Conservation (phyloP, 2,113 vertebrate genomes). For the Syngnathus typhle region DNA sequence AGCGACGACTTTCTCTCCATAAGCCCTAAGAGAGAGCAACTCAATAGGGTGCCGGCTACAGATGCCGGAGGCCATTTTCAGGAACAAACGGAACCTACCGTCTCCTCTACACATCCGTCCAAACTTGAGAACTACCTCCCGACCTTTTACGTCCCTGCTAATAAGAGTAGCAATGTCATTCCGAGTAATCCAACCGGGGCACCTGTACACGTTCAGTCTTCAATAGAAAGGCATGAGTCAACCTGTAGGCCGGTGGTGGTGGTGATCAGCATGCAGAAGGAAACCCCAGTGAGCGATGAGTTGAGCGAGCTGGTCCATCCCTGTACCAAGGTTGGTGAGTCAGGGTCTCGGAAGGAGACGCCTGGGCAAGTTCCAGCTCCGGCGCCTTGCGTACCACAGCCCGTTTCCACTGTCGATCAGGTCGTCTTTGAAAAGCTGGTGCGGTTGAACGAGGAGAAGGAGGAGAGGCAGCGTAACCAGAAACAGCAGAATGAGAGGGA, state of each 20-base stretch:
- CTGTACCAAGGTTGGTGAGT: conserved; percentile 40
- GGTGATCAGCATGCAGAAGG: conserved; percentile 76
- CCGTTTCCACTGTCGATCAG: conserved; percentile 22
- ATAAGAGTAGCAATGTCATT: conserved; percentile 47
- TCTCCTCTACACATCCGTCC: conserved; percentile 46
- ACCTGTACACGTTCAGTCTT: conserved; percentile 23
- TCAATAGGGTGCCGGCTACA: conserved; percentile 7
- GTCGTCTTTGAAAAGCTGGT: conserved; percentile 80
- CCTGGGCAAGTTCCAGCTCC: conserved; percentile 7
- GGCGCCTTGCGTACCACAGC: conserved; percentile 8
- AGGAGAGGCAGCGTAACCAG: conserved; percentile 81
- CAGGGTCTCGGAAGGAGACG: conserved; percentile 43
- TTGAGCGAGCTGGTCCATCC: conserved; percentile 20
- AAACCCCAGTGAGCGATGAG: conserved; percentile 40
- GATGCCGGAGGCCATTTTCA: conserved; percentile 12
- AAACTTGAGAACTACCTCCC: conserved; percentile 76
- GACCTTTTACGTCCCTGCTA: conserved; percentile 82
- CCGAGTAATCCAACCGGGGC: conserved; percentile 29
- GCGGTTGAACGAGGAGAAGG: conserved; percentile 83
- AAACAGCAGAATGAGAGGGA: conserved; percentile 86
- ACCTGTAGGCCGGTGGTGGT: conserved; percentile 65
- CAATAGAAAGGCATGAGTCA: conserved; percentile 51
- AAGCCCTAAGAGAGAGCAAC: conserved; percentile 35
- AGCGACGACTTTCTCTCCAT: conserved; percentile 25
- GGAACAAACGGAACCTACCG: conserved; percentile 17